Percentiles rank a stretch among this genome's conserved stretches.
phyloP scores from a whole-genome alignment of 2,888 invertebrate species.

The Idaea biselata region DNA sequence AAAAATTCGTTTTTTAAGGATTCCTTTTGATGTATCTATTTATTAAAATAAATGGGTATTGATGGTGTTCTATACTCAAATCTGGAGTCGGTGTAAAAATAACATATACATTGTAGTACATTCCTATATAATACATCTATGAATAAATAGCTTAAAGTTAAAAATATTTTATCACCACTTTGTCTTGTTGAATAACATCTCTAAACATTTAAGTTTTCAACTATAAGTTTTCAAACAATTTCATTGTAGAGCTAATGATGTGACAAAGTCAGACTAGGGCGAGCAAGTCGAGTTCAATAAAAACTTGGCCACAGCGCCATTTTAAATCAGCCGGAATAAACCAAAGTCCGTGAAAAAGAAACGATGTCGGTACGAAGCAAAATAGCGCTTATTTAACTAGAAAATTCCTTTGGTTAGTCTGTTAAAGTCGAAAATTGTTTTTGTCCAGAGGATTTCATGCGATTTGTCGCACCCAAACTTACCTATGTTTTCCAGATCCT shows the following conservation, averaged over 20 bases:
- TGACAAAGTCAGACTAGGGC: neutral
- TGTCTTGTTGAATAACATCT: neutral
- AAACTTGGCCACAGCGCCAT: slow-evolving; percentile 8
- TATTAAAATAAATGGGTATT: too few species aligned
- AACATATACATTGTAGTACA: neutral
- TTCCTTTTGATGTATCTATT: too few species aligned
- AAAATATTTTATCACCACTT: neutral
- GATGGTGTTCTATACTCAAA: too few species aligned
- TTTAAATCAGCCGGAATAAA: slow-evolving; percentile 22
- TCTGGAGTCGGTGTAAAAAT: too few species aligned
- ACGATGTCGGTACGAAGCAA: slow-evolving; percentile 20
- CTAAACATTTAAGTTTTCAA: neutral
- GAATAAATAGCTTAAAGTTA: neutral
- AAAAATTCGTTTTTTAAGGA: too few species aligned
- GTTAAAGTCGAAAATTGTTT: slow-evolving; percentile 37
- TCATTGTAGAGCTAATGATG: neutral
- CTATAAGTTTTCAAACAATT: neutral
- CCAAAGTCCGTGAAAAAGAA: slow-evolving; percentile 21
- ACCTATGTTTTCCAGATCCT: slow-evolving; percentile 39
- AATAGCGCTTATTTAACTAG: slow-evolving; percentile 3
- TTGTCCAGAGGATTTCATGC: slow-evolving; percentile 35
- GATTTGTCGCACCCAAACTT: slow-evolving; percentile 38
- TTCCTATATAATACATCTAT: neutral
- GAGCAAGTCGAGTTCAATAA: neutral
- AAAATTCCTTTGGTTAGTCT: slow-evolving; percentile 30